phyloP scores from a whole-genome alignment of 2,797 vertebrate species.

The Sylvilagus floridanus region DNA sequence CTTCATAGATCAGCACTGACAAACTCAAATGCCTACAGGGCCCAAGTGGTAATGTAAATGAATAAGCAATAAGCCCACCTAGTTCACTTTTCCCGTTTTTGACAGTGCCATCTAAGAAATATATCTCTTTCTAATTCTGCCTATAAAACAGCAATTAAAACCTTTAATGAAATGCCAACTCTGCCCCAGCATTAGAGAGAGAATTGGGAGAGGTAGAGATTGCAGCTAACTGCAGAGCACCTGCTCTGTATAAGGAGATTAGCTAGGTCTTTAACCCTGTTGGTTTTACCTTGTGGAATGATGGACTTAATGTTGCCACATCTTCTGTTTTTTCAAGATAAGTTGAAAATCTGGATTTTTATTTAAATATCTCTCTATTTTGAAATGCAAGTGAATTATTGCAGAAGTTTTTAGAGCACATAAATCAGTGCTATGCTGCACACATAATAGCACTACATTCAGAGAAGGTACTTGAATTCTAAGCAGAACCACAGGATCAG shows the following conservation, averaged over 20 bases:
- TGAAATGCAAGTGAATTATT: background rate
- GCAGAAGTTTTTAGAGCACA: background rate
- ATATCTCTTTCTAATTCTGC: background rate
- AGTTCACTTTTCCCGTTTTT: background rate
- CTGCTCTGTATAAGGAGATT: fast-evolving
- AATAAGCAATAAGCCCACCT: background rate
- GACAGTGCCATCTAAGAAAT: background rate
- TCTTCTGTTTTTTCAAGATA: background rate
- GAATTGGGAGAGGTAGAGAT: background rate
- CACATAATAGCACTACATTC: background rate
- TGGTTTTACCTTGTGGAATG: fast-evolving
- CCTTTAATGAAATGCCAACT: background rate
- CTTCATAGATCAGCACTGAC: background rate
- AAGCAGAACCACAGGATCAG: background rate
- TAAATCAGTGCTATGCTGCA: background rate
- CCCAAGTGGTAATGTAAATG: background rate
- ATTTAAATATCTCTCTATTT: background rate
- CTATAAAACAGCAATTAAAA: background rate
- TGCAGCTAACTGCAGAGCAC: background rate
- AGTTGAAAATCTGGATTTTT: background rate
- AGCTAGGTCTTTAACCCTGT: fast-evolving
- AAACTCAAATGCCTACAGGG: background rate
- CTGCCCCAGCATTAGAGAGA: background rate
- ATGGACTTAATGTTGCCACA: background rate
- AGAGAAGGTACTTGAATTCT: background rate